Conservation (phyloP, 2,888 invertebrate species). For the Drosophila ustulata region DNA sequence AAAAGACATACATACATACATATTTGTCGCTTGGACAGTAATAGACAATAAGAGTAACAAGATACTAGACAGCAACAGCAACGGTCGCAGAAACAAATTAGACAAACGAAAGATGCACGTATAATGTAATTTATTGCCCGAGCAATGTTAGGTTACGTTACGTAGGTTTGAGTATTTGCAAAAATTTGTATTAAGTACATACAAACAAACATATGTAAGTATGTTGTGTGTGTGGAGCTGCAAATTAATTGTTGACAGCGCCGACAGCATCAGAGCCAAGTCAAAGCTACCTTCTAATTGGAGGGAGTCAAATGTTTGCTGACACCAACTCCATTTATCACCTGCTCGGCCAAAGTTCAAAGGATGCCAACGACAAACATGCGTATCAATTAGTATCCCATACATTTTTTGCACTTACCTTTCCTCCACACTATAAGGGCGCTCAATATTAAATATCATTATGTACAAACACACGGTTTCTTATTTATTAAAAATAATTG, state of each 20-base stretch:
- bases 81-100: slow-evolving; percentile 41
- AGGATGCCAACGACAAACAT: slow-evolving; percentile 28
- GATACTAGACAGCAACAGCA: slow-evolving; percentile 9
- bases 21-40: slow-evolving; percentile 76
- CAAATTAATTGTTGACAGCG: slow-evolving; percentile 76
- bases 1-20: slow-evolving; percentile 71
- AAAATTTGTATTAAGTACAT: slow-evolving; percentile 23
- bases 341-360: slow-evolving; percentile 57
- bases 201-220: slow-evolving; percentile 11
- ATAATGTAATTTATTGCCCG: slow-evolving; percentile 55
- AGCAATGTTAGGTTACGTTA: slow-evolving; percentile 34
- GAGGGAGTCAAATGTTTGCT: slow-evolving; percentile 53
- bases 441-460: background rate
- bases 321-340: slow-evolving; percentile 67
- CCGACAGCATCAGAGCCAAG: slow-evolving; percentile 39
- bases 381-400: slow-evolving; percentile 40
- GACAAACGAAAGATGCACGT: slow-evolving; percentile 55
- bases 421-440: background rate
- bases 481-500: background rate
- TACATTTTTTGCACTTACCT: background rate
- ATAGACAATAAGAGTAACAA: slow-evolving; percentile 31
- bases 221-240: slow-evolving; percentile 13
- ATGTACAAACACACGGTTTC: too few relatives aligned
- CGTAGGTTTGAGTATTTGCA: slow-evolving; percentile 23
- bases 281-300: slow-evolving; percentile 1